phyloP scores from a whole-genome alignment of 2,113 vertebrate genomes.

The Melanerpes aurifrons region DNA sequence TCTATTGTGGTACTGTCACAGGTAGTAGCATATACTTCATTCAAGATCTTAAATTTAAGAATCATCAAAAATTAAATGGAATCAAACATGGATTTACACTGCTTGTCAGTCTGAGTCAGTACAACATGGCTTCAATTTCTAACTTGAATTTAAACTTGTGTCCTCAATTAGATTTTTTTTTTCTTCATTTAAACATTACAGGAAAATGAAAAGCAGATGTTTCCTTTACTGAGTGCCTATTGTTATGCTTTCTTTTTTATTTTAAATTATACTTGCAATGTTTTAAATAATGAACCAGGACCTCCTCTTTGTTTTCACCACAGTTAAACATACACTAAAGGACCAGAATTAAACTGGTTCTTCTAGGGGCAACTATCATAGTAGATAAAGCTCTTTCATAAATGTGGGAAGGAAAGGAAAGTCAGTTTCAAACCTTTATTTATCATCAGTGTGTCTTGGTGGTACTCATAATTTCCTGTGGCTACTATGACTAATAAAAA shows the following conservation, averaged over 20 bases:
- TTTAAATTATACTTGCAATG: not conserved
- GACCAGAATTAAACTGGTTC: not conserved
- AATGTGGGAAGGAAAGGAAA: not conserved
- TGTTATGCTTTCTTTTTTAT: slow-evolving; percentile 29
- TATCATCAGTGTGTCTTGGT: not conserved
- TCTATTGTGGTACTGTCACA: accelerated
- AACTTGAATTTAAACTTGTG: slow-evolving; percentile 32
- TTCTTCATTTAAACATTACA: slow-evolving; percentile 26
- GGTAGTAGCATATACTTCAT: not conserved
- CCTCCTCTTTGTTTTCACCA: not conserved
- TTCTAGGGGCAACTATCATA: not conserved
- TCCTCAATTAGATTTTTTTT: slow-evolving; percentile 37
- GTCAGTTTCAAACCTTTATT: not conserved
- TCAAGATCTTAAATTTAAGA: not conserved
- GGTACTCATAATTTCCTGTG: not conserved
- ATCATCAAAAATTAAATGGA: not conserved
- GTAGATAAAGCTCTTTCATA: not conserved
- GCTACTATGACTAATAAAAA: not conserved
- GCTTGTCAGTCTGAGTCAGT: not conserved
- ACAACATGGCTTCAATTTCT: not conserved
- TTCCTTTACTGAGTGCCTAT: slow-evolving; percentile 27
- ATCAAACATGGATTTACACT: not conserved
- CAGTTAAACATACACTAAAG: accelerated
- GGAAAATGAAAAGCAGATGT: slow-evolving; percentile 54
- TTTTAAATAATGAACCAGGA: not conserved